Evolutionary conservation across 2,888 invertebrate genomes (phyloP).

Genomic region (Calameuta filiformis): DNA sequence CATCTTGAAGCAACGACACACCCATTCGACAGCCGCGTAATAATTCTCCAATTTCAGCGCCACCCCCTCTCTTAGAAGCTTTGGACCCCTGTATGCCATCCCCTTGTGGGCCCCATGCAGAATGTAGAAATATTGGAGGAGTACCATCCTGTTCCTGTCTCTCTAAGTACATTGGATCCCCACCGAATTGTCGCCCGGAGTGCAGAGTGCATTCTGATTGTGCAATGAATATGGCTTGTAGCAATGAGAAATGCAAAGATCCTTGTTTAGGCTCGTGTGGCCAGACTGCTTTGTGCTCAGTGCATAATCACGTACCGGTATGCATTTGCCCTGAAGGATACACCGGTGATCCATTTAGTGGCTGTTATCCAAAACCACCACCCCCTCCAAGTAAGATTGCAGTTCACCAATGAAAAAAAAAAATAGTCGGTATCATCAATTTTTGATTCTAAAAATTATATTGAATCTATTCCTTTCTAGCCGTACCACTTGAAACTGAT

Average conservation of each 20-base stretch:
- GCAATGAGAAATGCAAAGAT: conserved; percentile 79
- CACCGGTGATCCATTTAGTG: conserved; percentile 80
- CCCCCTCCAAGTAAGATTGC: conserved; percentile 55
- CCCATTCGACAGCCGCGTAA: not conserved
- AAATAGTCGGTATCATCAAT: too few species aligned
- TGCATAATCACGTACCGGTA: conserved; percentile 82
- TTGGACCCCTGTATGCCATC: conserved; percentile 79
- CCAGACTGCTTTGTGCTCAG: conserved; percentile 77
- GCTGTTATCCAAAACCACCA: conserved; percentile 71
- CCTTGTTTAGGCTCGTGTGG: conserved; percentile 82
- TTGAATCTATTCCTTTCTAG: conserved; percentile 12
- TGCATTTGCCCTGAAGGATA: conserved; percentile 84
- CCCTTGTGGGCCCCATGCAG: conserved; percentile 80
- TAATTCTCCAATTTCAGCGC: not conserved
- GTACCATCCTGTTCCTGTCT: conserved; percentile 81
- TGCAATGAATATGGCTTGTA: conserved; percentile 75
- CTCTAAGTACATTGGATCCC: conserved; percentile 76
- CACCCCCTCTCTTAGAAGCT: not conserved
- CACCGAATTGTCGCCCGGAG: conserved; percentile 80
- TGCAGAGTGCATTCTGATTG: conserved; percentile 81
- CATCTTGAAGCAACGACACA: not conserved
- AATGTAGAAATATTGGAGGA: conserved; percentile 73
- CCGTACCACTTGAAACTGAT: conserved; percentile 58
- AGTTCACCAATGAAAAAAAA: not conserved
- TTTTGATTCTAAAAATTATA: not conserved